These are phyloP conservation scores for Meteorus sp. DNA, from an alignment of 1,140 invertebrate genomes.

Conservation along the genomic window DNA sequence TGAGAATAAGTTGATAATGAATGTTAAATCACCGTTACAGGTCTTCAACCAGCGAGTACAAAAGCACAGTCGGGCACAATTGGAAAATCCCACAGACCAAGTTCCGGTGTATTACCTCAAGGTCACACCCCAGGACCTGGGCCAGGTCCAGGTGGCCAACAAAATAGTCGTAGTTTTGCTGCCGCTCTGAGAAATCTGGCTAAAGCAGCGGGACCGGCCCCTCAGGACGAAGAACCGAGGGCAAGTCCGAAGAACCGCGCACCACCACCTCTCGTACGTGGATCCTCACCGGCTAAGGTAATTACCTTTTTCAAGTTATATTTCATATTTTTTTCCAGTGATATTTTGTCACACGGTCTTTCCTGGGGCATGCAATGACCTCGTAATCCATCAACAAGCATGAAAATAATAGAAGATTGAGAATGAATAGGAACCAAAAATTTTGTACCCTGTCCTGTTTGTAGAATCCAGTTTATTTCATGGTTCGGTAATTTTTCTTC, in stretches of 20 bases:
- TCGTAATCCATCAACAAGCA: slow-evolving; percentile 10
- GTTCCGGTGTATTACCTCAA: slow-evolving; percentile 53
- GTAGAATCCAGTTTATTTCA: slow-evolving; percentile 22
- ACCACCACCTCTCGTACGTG: slow-evolving; percentile 53
- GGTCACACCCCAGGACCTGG: slow-evolving; percentile 58
- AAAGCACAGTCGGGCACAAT: slow-evolving; percentile 51
- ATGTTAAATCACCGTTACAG: slow-evolving; percentile 40
- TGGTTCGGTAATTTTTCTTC: too few species aligned
- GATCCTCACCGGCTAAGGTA: slow-evolving; percentile 55
- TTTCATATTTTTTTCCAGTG: too few species aligned
- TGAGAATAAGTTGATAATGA: neutral
- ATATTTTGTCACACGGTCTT: slow-evolving; percentile 13
- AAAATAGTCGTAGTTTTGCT: slow-evolving; percentile 66
- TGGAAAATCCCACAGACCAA: slow-evolving; percentile 54
- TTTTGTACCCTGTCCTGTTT: slow-evolving; percentile 20
- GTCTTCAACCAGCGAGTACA: slow-evolving; percentile 52
- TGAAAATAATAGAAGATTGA: neutral
- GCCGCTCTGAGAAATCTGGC: slow-evolving; percentile 78
- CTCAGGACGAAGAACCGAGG: slow-evolving; percentile 52
- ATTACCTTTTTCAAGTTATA: slow-evolving; percentile 26
- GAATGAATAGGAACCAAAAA: neutral
- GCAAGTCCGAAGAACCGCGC: slow-evolving; percentile 55
- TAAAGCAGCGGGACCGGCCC: slow-evolving; percentile 71
- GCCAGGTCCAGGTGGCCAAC: slow-evolving; percentile 50
- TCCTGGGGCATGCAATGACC: slow-evolving; percentile 11